These are phyloP conservation scores for Polypterus bichir DNA, from an alignment of 2,113 vertebrate genomes.

Conservation along the genomic window DNA sequence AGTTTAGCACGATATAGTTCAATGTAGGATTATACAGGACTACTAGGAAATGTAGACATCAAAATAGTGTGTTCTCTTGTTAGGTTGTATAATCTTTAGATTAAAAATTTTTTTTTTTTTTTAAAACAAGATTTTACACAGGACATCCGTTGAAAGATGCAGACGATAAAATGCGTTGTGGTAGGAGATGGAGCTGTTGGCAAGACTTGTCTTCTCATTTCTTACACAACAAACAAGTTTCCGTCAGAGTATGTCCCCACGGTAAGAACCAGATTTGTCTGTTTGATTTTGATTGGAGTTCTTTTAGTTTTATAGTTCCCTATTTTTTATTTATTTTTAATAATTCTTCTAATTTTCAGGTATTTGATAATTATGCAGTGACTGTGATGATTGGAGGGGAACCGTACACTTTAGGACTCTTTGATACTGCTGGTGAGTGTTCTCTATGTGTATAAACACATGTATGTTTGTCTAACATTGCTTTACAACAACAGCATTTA, in stretches of 20 bases:
- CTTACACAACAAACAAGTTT: constrained; percentile 97
- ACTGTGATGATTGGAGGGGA: constrained; percentile 98
- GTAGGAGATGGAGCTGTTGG: constrained; percentile 94
- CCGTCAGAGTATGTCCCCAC: constrained; percentile 95
- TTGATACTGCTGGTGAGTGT: constrained; percentile 86
- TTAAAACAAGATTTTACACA: too few relatives aligned
- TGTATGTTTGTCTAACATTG: background rate
- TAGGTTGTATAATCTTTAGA: too few relatives aligned
- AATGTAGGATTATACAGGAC: too few relatives aligned
- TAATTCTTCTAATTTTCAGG: constrained; percentile 41
- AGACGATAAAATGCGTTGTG: constrained; percentile 97
- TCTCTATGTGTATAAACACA: background rate
- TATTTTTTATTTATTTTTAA: background rate
- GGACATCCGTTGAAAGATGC: constrained; percentile 51
- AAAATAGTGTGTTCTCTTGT: too few relatives aligned
- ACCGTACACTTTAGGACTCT: constrained; percentile 90
- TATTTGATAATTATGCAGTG: constrained; percentile 97
- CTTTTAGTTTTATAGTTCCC: background rate
- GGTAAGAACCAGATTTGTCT: constrained; percentile 48
- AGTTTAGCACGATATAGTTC: too few relatives aligned
- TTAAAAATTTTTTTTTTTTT: too few relatives aligned
- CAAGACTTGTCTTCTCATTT: constrained; percentile 97
- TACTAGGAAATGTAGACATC: too few relatives aligned
- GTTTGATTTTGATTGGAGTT: background rate
- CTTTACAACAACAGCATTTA: background rate